Base-by-base conservation (phyloP, 2,113 vertebrate species). In the Clarias macrocephalus region DNA sequence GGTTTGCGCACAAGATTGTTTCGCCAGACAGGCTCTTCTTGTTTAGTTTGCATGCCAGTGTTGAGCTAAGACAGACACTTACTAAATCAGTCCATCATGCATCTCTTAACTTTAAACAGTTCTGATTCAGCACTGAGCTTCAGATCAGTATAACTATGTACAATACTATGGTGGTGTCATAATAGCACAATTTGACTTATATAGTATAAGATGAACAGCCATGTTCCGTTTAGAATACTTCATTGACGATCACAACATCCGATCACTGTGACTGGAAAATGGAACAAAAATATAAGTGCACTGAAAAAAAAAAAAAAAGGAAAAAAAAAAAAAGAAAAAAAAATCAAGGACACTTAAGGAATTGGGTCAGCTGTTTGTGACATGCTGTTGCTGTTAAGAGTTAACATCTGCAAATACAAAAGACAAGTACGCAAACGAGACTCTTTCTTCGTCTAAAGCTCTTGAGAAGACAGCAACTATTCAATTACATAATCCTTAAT, bases 321-420 rank as follows among this genome's bases (percentile, higher is more conserved):
- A 7, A 80, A 85, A 85, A 72, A 87, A 18, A 6, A 48, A 42
- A 42, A 3, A 82, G 63, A 72, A 86, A 18, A 48, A 48, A 7
- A 7, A 80, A 85, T 73, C 66, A 87, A 70, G 68, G 85, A 84
- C 70, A 52, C 21, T 73, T 21, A 63, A 72, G 85, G n/a, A 83
- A 11, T 30, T 37, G 16, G 15, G n/a, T 57, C 21, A 80, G 65
- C 65, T 66, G 54, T 86, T 81, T 56, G 56, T 21, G 10, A 76
- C 57, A 56, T 7, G 16, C 48, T 33, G 54, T 80, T 79, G 48
- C 19, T 48, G 48, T 48, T 7, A 48, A 48, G 30, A 72, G n/a
- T 37, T 63, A 56, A 76, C 37, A 60, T 73, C 28, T 33, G 62
- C 59, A 37, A 28, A 82, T 63, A 59, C 42, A 82, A 42, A 42